Base-by-base conservation (phyloP, 2,888 invertebrate genomes). In the Harmothoe impar region DNA sequence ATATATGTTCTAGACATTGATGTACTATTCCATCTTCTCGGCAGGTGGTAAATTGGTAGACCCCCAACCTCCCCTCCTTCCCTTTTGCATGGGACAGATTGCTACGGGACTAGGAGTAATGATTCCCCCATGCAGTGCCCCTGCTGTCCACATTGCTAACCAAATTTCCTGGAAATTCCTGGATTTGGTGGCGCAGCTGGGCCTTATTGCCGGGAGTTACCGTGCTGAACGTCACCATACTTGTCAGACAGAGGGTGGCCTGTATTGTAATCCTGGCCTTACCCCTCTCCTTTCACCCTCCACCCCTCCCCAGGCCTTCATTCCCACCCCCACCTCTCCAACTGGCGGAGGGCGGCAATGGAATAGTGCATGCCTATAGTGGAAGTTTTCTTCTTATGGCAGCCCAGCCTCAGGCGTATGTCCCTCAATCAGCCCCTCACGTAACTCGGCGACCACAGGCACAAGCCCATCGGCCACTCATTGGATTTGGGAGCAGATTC, bases 111-210 rank as follows among this genome's bases (percentile, higher is more conserved):
- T 20, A 29, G 29, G 5, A 29, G 29, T 72, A 72, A 72, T 72
- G 72, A 72, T 15, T n/a, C 29, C 31, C 25, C 20, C 72, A 72
- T 72, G 25, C 25, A 25, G 68, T 12, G 17, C 20, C n/a, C 5
- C 17, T 5, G 17, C 68, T 7, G 72, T 0, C 72, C 72, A 72
- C 29, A 29, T 25, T 29, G 31, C 29, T 72, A 72, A 72, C 72
- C 29, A 15, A 72, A 72, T 72, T 72, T 72, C 72, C 72, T 29
- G 72, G 72, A 25, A 72, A 15, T 72, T 72, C 72, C 72, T 29
- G 72, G 72, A 72, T 72, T n/a, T 72, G 72, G 29, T 72, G 29
- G 29, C 29, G 72, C 72, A 72, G 25, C 72, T 72, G 72, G 72
- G 72, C 25, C 72, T 72, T 25, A 72, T 72, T 72, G 20, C 29